Percentiles rank a stretch among this genome's conserved stretches.
These are phyloP conservation scores for Magallana ariakensis DNA, from an alignment of 1,140 invertebrate species.

Conservation along the genomic window DNA sequence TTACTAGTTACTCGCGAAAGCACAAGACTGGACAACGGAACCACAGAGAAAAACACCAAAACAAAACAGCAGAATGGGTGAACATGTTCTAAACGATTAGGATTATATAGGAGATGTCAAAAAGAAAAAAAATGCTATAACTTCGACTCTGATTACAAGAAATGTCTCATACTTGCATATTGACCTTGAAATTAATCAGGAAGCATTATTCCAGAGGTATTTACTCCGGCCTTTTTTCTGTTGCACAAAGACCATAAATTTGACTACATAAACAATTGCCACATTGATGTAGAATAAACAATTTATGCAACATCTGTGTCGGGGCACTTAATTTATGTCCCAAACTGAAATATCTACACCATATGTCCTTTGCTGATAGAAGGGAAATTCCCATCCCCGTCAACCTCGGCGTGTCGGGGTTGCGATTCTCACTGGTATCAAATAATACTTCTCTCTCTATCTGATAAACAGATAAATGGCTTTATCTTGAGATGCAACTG, in stretches of 20 bases:
- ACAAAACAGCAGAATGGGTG: too few relatives aligned
- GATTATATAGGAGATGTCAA: too few relatives aligned
- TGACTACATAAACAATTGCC: not conserved
- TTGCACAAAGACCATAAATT: not conserved
- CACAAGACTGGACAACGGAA: too few relatives aligned
- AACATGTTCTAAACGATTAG: too few relatives aligned
- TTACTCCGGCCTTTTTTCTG: too few relatives aligned
- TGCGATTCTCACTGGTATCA: slow-evolving; percentile 10
- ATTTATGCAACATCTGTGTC: not conserved
- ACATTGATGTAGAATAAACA: slow-evolving; percentile 1
- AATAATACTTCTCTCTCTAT: not conserved
- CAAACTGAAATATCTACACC: not conserved
- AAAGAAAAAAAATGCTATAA: too few relatives aligned
- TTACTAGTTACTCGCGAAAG: too few relatives aligned
- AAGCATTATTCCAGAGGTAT: too few relatives aligned
- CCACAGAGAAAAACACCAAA: too few relatives aligned
- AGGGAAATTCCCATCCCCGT: not conserved
- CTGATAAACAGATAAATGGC: slow-evolving; percentile 14
- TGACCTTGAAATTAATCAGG: too few relatives aligned
- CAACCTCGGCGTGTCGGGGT: not conserved
- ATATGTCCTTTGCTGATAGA: not conserved
- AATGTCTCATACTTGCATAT: too few relatives aligned
- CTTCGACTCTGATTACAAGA: too few relatives aligned
- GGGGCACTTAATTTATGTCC: not conserved
- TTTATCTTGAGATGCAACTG: not conserved